Conservation (phyloP, 2,113 vertebrate species). For the Microtus montanus region DNA sequence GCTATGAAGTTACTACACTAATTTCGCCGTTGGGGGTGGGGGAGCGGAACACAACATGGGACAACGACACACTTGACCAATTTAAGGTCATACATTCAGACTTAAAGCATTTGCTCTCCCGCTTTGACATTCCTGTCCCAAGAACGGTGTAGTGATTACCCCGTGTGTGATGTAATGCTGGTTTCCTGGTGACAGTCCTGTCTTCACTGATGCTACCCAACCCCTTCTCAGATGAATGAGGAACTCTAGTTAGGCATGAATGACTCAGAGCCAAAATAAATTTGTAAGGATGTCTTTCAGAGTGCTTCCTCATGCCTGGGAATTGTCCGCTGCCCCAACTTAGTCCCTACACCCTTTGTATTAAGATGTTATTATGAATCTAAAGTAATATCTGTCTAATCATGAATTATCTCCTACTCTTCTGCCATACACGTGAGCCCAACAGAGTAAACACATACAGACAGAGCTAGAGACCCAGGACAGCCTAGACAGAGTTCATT, state of each 20-base stretch:
- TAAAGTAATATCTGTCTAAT: background rate
- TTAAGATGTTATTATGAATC: background rate
- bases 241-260: background rate
- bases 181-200: background rate
- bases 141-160: background rate
- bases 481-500: no score
- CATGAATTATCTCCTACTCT: background rate
- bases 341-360: background rate
- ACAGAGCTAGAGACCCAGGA: no score
- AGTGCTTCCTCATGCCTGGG: background rate
- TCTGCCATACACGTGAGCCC: background rate
- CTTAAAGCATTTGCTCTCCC: background rate
- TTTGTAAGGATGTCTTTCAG: background rate
- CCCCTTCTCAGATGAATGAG: background rate
- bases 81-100: background rate
- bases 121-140: background rate
- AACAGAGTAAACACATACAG: background rate
- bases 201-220: background rate
- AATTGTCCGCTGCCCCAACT: background rate
- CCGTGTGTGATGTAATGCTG: background rate
- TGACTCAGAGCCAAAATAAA: background rate
- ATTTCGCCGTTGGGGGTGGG: background rate
- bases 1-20: background rate
- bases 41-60: no score
- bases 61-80: background rate